Conservation (phyloP, 2,888 invertebrate species). For the Merodon equestris region DNA sequence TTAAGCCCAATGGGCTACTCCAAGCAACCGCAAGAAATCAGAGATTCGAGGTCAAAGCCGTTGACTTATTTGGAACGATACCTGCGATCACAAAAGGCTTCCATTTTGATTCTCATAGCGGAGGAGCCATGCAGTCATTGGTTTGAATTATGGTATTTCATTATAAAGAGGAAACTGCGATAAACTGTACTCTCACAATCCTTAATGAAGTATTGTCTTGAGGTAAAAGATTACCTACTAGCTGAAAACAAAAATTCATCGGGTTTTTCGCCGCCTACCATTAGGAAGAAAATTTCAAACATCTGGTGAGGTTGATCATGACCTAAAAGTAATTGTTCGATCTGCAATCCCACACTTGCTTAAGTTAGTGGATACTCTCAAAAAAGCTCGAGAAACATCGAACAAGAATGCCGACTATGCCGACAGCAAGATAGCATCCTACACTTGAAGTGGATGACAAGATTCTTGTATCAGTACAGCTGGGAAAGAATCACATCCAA, state of each 20-base stretch:
- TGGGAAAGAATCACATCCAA: slow-evolving; percentile 25
- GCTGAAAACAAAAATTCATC: slow-evolving; percentile 24
- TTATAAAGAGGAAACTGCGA: slow-evolving; percentile 71
- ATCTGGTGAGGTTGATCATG: slow-evolving; percentile 12
- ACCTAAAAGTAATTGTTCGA: slow-evolving; percentile 7
- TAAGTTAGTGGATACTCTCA: not conserved
- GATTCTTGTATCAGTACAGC: slow-evolving; percentile 21
- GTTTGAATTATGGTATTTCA: slow-evolving; percentile 72
- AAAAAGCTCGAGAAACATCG: slow-evolving; percentile 29
- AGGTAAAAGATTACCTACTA: slow-evolving; percentile 72
- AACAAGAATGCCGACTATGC: slow-evolving; percentile 19
- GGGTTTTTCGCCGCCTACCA: slow-evolving; percentile 15
- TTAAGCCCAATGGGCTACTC: slow-evolving; percentile 65
- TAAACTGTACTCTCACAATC: slow-evolving; percentile 70
- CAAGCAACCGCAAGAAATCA: slow-evolving; percentile 56
- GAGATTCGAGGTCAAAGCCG: slow-evolving; percentile 62
- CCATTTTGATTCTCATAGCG: slow-evolving; percentile 71
- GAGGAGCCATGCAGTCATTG: slow-evolving; percentile 71
- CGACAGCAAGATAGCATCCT: slow-evolving; percentile 2
- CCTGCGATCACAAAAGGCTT: slow-evolving; percentile 42
- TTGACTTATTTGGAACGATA: slow-evolving; percentile 65
- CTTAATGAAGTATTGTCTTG: slow-evolving; percentile 73
- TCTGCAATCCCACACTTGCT: slow-evolving; percentile 20
- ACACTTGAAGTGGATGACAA: slow-evolving; percentile 13
- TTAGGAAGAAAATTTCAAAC: slow-evolving; percentile 23